These are phyloP conservation scores for Catagonus wagneri DNA, from an alignment of 2,113 vertebrate genomes.

Conservation along the genomic window DNA sequence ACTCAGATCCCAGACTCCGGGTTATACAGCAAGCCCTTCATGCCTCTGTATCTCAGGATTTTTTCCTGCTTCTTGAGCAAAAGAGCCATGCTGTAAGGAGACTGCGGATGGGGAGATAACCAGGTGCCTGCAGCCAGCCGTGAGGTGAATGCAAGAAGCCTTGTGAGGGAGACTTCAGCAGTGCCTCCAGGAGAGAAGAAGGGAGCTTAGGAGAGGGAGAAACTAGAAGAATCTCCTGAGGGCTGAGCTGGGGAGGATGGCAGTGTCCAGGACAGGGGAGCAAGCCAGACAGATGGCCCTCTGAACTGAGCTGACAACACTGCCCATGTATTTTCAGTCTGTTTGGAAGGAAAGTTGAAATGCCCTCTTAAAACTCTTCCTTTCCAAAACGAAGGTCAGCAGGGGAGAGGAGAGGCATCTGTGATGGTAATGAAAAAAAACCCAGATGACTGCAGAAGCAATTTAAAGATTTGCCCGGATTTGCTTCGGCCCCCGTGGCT, in stretches of 20 bases:
- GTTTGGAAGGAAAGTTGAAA: constrained; percentile 55
- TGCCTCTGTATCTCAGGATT: background rate
- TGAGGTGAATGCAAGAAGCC: constrained; percentile 51
- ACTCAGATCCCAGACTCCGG: background rate
- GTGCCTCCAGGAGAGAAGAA: background rate
- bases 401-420: constrained; percentile 44
- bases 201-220: background rate
- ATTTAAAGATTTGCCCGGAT: constrained; percentile 76
- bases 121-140: constrained; percentile 35
- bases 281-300: background rate
- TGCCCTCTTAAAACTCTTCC: constrained; percentile 26
- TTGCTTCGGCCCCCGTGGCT: constrained; percentile 62
- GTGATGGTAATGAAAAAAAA: constrained; percentile 73
- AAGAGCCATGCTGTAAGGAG: background rate
- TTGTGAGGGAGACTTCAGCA: background rate
- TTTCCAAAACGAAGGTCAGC: constrained; percentile 67
- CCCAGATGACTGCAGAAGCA: constrained; percentile 74
- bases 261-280: background rate
- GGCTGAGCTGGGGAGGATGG: background rate
- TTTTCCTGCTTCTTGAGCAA: constrained; percentile 6
- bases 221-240: background rate
- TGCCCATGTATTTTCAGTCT: background rate
- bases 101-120: background rate
- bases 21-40: background rate
- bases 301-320: background rate